phyloP scores from a whole-genome alignment of 2,888 invertebrate species.

The Crepidodera aurea region DNA sequence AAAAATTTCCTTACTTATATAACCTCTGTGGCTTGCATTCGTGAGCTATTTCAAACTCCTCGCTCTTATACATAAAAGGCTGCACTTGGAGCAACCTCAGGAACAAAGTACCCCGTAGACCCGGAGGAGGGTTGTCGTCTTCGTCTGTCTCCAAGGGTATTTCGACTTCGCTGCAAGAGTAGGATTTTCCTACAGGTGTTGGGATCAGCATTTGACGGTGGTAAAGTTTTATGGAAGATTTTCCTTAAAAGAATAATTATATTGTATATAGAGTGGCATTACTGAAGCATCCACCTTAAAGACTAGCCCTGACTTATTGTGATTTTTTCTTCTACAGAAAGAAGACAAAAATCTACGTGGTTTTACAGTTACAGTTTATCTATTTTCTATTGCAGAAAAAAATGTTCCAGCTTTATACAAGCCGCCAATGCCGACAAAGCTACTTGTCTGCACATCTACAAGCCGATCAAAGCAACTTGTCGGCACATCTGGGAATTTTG shows the following conservation, averaged over 20 bases:
- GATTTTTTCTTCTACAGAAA: too few species aligned
- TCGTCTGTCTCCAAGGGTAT: slow-evolving; percentile 67
- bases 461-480: too few species aligned
- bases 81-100: slow-evolving; percentile 67
- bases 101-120: slow-evolving; percentile 55
- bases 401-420: too few species aligned
- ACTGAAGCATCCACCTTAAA: too few species aligned
- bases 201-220: slow-evolving; percentile 75
- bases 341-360: too few species aligned
- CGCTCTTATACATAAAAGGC: slow-evolving; percentile 87
- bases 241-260: slow-evolving; percentile 41
- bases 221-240: slow-evolving; percentile 53
- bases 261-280: too few species aligned
- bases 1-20: slow-evolving; percentile 2
- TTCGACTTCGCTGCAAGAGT: slow-evolving; percentile 76
- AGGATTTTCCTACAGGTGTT: slow-evolving; percentile 88
- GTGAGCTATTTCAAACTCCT: slow-evolving; percentile 74
- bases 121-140: slow-evolving; percentile 55
- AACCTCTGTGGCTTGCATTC: slow-evolving; percentile 68
- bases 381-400: too few species aligned
- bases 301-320: too few species aligned
- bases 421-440: too few species aligned
- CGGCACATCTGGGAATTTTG: too few species aligned
- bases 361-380: too few species aligned
- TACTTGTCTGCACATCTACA: too few species aligned